Evolutionary conservation across 2,888 invertebrate genomes (phyloP).

Genomic region (Himalopsyche kuldschensis): DNA sequence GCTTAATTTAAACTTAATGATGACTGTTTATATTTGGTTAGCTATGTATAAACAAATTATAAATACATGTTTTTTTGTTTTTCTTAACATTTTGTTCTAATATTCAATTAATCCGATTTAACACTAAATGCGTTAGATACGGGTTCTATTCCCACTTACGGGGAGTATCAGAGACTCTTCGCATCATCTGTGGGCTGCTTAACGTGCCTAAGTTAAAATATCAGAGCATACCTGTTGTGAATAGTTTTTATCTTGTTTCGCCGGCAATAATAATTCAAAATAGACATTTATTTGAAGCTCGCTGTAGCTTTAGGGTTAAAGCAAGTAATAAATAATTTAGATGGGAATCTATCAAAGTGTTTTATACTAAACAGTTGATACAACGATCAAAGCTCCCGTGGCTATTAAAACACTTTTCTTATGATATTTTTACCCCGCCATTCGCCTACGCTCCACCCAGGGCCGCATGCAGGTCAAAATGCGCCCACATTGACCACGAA

Average conservation of each 20-base stretch:
- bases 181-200: too few species aligned
- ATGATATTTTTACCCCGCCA: background rate
- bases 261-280: background rate
- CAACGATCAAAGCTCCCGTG: background rate
- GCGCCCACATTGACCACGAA: background rate
- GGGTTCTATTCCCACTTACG: too few species aligned
- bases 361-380: background rate
- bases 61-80: too few species aligned
- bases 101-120: too few species aligned
- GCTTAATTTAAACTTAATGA: too few species aligned
- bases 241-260: background rate
- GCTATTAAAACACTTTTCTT: conserved; percentile 1
- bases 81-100: too few species aligned
- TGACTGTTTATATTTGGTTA: too few species aligned
- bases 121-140: too few species aligned
- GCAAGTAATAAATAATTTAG: background rate
- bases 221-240: background rate
- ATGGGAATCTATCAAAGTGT: background rate
- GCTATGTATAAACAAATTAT: too few species aligned
- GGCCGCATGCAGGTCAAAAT: background rate
- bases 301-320: background rate
- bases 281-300: background rate
- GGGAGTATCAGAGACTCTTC: too few species aligned
- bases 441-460: background rate
- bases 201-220: too few species aligned